Percentiles rank a stretch among this genome's conserved stretches.
Evolutionary conservation across 2,888 invertebrate genomes (phyloP).

Genomic region (Aporophyla lueneburgensis): DNA sequence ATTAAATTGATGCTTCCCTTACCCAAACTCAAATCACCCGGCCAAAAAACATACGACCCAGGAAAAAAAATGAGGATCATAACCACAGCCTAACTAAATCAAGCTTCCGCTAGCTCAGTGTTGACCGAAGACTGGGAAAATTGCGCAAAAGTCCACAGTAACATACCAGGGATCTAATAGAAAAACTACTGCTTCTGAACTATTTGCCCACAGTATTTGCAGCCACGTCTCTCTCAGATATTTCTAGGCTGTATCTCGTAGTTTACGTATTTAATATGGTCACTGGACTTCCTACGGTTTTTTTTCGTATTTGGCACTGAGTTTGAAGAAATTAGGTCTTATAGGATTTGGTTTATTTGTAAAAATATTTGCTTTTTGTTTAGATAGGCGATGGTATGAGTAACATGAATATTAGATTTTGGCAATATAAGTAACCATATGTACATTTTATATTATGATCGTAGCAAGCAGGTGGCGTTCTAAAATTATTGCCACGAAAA

Average conservation of each 20-base stretch:
- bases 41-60: background rate
- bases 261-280: constrained; percentile 44
- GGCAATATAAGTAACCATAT: background rate
- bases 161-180: constrained; percentile 31
- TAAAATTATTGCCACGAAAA: no score
- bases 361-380: constrained; percentile 10
- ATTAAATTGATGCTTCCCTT: background rate
- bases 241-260: constrained; percentile 30
- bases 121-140: constrained; percentile 40
- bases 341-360: constrained; percentile 13
- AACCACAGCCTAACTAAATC: constrained; percentile 39
- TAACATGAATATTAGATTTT: background rate
- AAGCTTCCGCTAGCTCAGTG: constrained; percentile 33
- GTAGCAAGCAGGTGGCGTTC: no score
- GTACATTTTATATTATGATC: background rate
- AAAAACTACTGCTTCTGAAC: constrained; percentile 38
- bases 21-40: background rate
- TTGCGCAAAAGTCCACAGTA: constrained; percentile 13
- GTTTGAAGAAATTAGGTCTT: constrained; percentile 21
- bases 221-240: constrained; percentile 33
- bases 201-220: constrained; percentile 39
- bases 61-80: constrained; percentile 15
- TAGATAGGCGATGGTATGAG: background rate
- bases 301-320: constrained; percentile 27
- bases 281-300: background rate